A percentile compares a stretch with the other conserved stretches of the same genome.
These are phyloP conservation scores for Drosophila mojavensis DNA, from an alignment of 1,140 invertebrate genomes.

Conservation along the genomic window DNA sequence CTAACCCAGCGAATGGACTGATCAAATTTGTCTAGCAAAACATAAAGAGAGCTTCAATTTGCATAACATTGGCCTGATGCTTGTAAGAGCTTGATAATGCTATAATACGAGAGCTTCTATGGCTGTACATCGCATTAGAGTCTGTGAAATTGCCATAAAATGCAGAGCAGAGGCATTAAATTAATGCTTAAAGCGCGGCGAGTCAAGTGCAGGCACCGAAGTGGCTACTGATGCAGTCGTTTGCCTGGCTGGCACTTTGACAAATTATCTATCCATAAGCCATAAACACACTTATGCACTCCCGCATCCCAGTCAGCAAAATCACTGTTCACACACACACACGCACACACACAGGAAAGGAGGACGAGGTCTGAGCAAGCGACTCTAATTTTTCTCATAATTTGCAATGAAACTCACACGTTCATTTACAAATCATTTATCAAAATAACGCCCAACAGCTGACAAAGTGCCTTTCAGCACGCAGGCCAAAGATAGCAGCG, in stretches of 20 bases:
- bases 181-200: not conserved
- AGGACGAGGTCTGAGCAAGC: not conserved
- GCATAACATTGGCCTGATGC: not conserved
- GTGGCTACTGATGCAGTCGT: conserved; percentile 21
- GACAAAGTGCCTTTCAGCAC: conserved; percentile 25
- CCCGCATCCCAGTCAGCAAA: conserved; percentile 1
- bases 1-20: too few species aligned
- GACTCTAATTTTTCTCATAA: conserved; percentile 40
- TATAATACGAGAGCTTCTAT: too few species aligned
- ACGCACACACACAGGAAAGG: too few species aligned
- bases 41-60: too few species aligned
- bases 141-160: conserved; percentile 36
- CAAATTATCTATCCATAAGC: conserved; percentile 41
- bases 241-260: conserved; percentile 28
- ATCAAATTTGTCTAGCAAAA: too few species aligned
- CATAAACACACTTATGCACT: conserved; percentile 41
- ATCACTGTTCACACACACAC: too few species aligned
- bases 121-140: conserved; percentile 1
- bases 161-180: conserved; percentile 21
- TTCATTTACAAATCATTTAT: conserved; percentile 56
- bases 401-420: conserved; percentile 48
- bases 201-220: conserved; percentile 11
- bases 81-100: too few species aligned
- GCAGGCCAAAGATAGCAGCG: not conserved
- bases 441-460: conserved; percentile 27